Base-by-base conservation (phyloP, 2,888 invertebrate species). In the Stenolophus ochropezus region DNA sequence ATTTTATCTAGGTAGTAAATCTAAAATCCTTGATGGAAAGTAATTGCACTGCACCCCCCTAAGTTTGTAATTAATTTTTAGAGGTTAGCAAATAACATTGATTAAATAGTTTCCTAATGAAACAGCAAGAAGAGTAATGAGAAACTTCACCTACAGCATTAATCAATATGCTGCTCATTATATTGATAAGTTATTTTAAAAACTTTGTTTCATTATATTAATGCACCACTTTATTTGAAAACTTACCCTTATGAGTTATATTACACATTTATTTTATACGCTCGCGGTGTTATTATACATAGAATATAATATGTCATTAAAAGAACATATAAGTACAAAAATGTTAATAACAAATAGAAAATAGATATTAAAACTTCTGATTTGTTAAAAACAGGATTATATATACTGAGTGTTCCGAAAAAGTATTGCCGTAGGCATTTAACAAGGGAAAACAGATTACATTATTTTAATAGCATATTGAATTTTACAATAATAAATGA, bases 51-150 rank as follows among this genome's bases (percentile, higher is more conserved):
- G 61, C 61, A 18, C 42, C 33, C 33, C 49, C 25, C 74, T 16
- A 74, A 49, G 18, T 74, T 74, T 25, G 16, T 74, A 74, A 53
- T 74, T 74, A 74, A 49, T 74, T 74, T 53, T 53, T 51, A 74
- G 74, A 74, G 53, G 74, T 74, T 74, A 49, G 49, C 8, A 74
- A 74, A 53, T 53, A 74, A 74, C 53, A 53, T 74, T 74, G 74
- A 74, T 74, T 27, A 74, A 74, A 74, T 74, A 74, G 74, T 74
- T 74, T 18, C 23, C 73, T 74, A 74, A 49, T 74, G 49, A 74
- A 74, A 73, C 49, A 49, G 49, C 73, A 51, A 20, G 49, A 49
- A 73, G 49, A 49, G 74, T 74, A 74, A 74, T 74, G 25, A 74
- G 21, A 20, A 25, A 74, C 16, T 53, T 53, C 20, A 25, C 25